Evolutionary conservation across 2,888 invertebrate species (phyloP), one percentile per base, ranked within the genome.

Genomic region (Hydrotaea diabolus): DNA sequence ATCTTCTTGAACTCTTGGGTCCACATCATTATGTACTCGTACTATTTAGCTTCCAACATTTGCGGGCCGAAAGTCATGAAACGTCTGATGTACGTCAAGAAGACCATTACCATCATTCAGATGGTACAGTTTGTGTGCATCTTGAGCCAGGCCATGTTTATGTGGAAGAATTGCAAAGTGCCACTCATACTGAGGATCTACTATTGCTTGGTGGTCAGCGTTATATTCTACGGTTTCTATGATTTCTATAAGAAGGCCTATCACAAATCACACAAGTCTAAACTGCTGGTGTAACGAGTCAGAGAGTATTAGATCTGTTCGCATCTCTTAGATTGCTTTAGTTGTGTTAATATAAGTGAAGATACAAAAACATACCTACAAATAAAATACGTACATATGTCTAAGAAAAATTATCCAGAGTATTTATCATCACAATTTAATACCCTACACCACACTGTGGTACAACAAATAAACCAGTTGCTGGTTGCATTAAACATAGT

Each of bases 11-110:
- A 96, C 90, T 94, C 94, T 71, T 91, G 93, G 0, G 94, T 96
- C 1, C 96, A 96, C 88, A 93, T 96, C 3, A 90, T 96, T n/a
- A 96, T 96, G 96, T 96, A 96, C 90, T 93, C 93, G 7, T 96
- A 96, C 91, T 96, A 96, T 90, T 93, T 96, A 13, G 89, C 95
- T 0, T 93, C 95, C 0, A 94, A 95, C 79, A 93, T 95, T 80
- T 95, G 88, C 21, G 88, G 95, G 85, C 94, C 94, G 5, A 88
- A 89, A 55, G 91, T 94, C 86, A 94, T 95, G 88, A 93, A 92
- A 23, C 91, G 91, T 83, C 91, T 96, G 55, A 90, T 90, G 76
- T 94, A 93, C 82, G 93, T 95, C 90, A 96, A 96, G 90, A 94
- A 93, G 88, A 93, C 93, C 91, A 91, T 94, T 26, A 94, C 94